Evolutionary conservation across 2,888 invertebrate species (phyloP).

Genomic region (Stegana nigrithorax): DNA sequence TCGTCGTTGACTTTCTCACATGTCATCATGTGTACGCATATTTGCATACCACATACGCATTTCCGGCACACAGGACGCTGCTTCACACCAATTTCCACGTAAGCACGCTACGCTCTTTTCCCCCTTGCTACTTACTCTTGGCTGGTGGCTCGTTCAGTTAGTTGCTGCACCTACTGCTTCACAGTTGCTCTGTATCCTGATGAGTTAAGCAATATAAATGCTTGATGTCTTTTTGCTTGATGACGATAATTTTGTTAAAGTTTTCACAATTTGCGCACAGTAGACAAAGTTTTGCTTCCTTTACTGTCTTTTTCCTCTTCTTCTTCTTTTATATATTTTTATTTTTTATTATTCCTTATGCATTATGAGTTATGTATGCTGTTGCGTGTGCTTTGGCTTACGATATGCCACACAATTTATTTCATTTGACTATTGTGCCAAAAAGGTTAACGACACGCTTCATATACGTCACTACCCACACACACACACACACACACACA

Average conservation of each 20-base stretch:
- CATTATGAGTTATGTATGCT: neutral
- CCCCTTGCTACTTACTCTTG: no score
- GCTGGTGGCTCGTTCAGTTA: no score
- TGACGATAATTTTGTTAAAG: constrained; percentile 44
- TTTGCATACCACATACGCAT: constrained; percentile 10
- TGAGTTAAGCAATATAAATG: constrained; percentile 16
- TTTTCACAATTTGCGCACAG: constrained; percentile 17
- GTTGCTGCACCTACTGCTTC: neutral
- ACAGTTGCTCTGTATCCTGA: neutral
- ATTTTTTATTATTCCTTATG: neutral
- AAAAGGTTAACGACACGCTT: constrained; percentile 8
- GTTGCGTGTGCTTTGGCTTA: neutral
- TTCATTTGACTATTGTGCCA: constrained; percentile 13
- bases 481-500: no score
- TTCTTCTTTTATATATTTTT: neutral
- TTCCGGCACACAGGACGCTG: neutral
- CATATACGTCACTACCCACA: neutral
- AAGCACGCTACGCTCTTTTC: no score
- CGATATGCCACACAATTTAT: constrained; percentile 15
- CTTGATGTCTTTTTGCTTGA: constrained; percentile 24
- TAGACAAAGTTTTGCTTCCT: neutral
- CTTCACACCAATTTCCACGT: no score
- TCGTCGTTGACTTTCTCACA: neutral
- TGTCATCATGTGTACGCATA: neutral
- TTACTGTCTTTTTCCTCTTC: neutral